Evolutionary conservation across 2,113 vertebrate species (phyloP), one percentile per base, ranked within the genome.

Genomic region (Gopherus evgoodei): DNA sequence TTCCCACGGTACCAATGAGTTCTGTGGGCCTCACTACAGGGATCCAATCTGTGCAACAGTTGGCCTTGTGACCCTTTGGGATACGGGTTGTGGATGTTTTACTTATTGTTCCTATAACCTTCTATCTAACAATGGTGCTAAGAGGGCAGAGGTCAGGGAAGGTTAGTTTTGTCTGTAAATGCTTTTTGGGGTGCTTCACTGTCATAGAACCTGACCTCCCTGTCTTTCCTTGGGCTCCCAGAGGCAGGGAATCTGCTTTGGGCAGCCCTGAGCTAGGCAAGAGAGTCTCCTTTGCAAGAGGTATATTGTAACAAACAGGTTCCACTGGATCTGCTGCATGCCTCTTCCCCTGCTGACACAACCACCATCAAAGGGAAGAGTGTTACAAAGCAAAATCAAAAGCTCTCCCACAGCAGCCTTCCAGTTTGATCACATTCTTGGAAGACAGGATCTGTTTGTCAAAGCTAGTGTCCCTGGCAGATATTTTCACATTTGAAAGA

Each of bases 391-490:
- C 59, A 80, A 87, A 88, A 86, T 29, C 81, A 57, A 69, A 47
- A 21, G 29, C 59, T 62, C 44, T 11, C 49, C 62, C 49, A 29
- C 44, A 83, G 86, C 52, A 86, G 79, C 31, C 83, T 86, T 80
- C 31, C 1, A 47, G 31, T 24, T 49, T 92, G 27, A 8, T 56
- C 19, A 35, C 42, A 83, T 62, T 72, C 38, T 89, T 78, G 78
- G 50, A 72, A 38, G 25, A 38, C 29, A n/a, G 86, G 11, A n/a
- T 16, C 5, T 14, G 72, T 91, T 85, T 86, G n/a, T 81, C 35
- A 83, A 81, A 97, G 47, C 35, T 42, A 5, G 3, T 59, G 6
- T 72, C 75, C 86, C 93, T 88, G 86, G 50, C 81, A 91, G 50
- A 75, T 35, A 62, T 8, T 6, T 8, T 80, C 50, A 90, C 59